Percentiles rank a stretch among this genome's conserved stretches.
Evolutionary conservation across 1,140 invertebrate genomes (phyloP).

Genomic region (Doryteuthis pealeii): DNA sequence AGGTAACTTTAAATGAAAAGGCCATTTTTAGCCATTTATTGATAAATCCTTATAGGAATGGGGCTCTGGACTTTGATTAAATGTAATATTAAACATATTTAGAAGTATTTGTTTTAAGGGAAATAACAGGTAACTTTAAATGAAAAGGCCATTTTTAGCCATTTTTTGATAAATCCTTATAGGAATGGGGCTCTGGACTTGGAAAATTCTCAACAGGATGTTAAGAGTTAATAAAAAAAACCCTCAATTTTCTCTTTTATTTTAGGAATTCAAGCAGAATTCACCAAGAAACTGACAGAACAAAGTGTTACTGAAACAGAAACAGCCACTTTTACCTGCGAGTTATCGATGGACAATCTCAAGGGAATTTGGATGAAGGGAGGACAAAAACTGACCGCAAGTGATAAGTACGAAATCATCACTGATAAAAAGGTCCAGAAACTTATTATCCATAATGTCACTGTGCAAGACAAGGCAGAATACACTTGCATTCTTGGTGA

Average conservation of each 20-base stretch:
- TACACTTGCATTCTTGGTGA: conserved; percentile 46
- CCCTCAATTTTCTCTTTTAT: neutral
- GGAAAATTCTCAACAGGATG: too few relatives aligned
- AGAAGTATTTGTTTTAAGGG: too few relatives aligned
- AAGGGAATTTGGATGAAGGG: conserved; percentile 54
- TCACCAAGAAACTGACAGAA: conserved; percentile 45
- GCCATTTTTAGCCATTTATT: too few relatives aligned
- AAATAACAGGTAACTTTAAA: too few relatives aligned
- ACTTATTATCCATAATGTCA: conserved; percentile 36
- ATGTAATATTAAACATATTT: too few relatives aligned
- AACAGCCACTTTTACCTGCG: conserved; percentile 49
- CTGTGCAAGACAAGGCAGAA: conserved; percentile 33
- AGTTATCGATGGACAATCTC: conserved; percentile 50
- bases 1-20: too few relatives aligned
- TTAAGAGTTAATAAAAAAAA: too few relatives aligned
- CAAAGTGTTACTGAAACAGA: conserved; percentile 40
- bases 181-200: too few relatives aligned
- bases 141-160: too few relatives aligned
- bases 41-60: too few relatives aligned
- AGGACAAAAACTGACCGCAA: conserved; percentile 64
- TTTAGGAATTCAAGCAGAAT: conserved; percentile 13
- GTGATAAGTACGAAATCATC: conserved; percentile 76
- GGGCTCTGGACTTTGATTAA: too few relatives aligned
- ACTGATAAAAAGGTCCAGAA: conserved; percentile 35
- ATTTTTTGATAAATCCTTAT: too few relatives aligned